These are phyloP conservation scores for Aphaenogaster floridana DNA, from an alignment of 1,140 invertebrate genomes.

Conservation along the genomic window DNA sequence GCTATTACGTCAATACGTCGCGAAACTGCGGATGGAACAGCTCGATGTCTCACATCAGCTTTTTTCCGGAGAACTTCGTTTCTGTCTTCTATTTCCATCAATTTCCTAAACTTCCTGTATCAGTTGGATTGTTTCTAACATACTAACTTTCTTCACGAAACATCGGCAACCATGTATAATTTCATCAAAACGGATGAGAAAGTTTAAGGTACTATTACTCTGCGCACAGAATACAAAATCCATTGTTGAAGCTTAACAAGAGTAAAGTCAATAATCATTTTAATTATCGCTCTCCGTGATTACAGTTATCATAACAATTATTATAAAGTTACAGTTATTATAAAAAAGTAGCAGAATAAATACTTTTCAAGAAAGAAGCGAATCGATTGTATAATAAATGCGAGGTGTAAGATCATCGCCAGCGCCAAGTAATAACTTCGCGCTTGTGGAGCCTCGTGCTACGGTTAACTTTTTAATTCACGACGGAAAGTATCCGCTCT, in stretches of 20 bases:
- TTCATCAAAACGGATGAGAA: not conserved
- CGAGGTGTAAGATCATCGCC: not conserved
- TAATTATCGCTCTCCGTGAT: not conserved
- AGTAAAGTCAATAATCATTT: not conserved
- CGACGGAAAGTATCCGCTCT: constrained; percentile 19
- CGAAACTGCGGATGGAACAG: constrained; percentile 19
- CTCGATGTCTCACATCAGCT: constrained; percentile 9
- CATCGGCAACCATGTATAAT: not conserved
- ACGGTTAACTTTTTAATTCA: constrained; percentile 60
- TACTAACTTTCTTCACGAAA: not conserved
- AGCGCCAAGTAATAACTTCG: constrained; percentile 18
- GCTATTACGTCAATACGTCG: constrained; percentile 36
- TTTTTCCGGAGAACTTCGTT: not conserved
- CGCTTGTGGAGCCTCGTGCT: constrained; percentile 15
- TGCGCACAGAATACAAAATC: not conserved
- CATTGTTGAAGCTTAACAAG: not conserved
- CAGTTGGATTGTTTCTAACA: not conserved
- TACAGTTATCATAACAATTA: not conserved
- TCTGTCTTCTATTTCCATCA: not conserved
- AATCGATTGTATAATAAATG: not conserved
- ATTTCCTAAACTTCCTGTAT: not conserved
- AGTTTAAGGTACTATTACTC: not conserved
- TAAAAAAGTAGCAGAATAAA: not conserved
- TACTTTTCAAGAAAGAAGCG: not conserved
- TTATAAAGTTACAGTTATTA: not conserved